Evolutionary conservation across 2,888 invertebrate species (phyloP).

Genomic region (Limnephilus marmoratus): DNA sequence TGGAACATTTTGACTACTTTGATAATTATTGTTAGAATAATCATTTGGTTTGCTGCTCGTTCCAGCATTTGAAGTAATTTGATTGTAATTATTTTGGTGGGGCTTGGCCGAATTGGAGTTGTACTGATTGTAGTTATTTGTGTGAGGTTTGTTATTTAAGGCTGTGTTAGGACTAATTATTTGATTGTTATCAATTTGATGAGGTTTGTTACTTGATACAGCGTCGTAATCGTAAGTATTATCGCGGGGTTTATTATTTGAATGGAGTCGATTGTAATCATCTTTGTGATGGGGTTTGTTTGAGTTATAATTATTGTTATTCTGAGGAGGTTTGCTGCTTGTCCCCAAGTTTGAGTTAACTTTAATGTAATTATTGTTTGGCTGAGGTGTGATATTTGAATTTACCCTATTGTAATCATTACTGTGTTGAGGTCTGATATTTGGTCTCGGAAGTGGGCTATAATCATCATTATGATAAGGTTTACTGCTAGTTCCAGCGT

Average conservation of each 20-base stretch:
- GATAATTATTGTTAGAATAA: slow-evolving; percentile 14
- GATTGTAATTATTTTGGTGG: background rate
- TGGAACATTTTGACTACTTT: background rate
- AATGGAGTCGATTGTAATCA: background rate
- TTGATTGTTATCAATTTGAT: background rate
- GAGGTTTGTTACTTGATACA: background rate
- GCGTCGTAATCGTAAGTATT: background rate
- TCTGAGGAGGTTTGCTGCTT: background rate
- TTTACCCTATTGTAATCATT: background rate
- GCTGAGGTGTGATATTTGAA: background rate
- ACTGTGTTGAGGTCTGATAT: background rate
- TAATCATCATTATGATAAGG: background rate
- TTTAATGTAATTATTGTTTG: slow-evolving; percentile 5
- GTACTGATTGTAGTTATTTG: background rate
- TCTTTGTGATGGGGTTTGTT: background rate
- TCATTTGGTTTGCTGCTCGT: background rate
- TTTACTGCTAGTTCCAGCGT: background rate
- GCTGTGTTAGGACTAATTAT: slow-evolving; percentile 10
- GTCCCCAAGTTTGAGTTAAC: slow-evolving; percentile 25
- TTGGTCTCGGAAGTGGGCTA: background rate
- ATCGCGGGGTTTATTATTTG: background rate
- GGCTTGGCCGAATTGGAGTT: background rate
- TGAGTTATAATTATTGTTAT: background rate
- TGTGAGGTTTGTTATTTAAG: slow-evolving; percentile 44
- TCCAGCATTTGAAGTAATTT: background rate